These are phyloP conservation scores for Drosophila anomalipes DNA, from an alignment of 2,888 invertebrate species.

Conservation along the genomic window DNA sequence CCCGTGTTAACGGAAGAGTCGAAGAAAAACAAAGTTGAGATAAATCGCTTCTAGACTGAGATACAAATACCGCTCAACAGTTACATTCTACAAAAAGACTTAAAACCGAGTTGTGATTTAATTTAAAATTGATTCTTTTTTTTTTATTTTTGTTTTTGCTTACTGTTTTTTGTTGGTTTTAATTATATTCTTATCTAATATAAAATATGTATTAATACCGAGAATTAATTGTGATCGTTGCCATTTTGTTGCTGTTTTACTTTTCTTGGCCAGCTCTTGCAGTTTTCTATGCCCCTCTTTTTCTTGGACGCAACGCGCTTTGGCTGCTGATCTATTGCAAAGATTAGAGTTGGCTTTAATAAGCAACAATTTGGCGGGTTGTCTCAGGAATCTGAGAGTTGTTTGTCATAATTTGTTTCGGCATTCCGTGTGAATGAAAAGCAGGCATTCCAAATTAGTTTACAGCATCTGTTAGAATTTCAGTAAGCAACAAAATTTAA, in stretches of 20 bases:
- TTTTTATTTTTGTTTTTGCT: not conserved
- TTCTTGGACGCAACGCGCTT: not conserved
- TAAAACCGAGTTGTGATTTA: constrained; percentile 62
- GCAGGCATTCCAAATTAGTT: constrained; percentile 32
- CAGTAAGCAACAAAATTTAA: not conserved
- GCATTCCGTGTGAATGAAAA: constrained; percentile 8
- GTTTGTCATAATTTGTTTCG: constrained; percentile 11
- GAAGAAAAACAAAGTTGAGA: constrained; percentile 69
- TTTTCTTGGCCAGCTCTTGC: not conserved
- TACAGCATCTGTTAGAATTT: constrained; percentile 2
- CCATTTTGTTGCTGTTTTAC: not conserved
- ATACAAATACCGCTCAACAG: constrained; percentile 5
- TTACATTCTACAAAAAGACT: constrained; percentile 43
- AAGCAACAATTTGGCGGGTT: constrained; percentile 5
- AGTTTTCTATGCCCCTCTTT: not conserved
- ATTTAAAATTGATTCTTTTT: constrained; percentile 24
- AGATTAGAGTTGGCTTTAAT: constrained; percentile 3
- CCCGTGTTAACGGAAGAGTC: constrained; percentile 70
- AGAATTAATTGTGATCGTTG: constrained; percentile 3
- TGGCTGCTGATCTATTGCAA: constrained; percentile 8
- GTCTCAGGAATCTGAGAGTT: not conserved
- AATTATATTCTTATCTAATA: constrained; percentile 13
- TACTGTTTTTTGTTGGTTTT: constrained; percentile 5
- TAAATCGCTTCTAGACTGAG: constrained; percentile 72
- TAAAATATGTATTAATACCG: constrained; percentile 7